Base-by-base conservation (phyloP, 2,797 vertebrate genomes). In the Lacerta agilis region DNA sequence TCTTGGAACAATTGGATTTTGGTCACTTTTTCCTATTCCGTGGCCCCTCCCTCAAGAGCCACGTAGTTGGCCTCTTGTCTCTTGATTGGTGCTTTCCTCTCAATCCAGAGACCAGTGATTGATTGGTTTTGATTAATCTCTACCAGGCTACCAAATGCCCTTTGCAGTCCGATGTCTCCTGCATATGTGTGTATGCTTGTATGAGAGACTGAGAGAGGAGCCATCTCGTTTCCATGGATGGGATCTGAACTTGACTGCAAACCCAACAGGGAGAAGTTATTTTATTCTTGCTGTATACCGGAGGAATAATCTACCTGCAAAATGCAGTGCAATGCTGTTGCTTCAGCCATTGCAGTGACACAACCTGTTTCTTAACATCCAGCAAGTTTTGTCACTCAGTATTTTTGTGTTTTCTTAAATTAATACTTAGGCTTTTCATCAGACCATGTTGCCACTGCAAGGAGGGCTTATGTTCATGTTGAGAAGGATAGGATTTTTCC, bases 1-100 rank as follows among this genome's bases (percentile, higher is more conserved):
- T 89, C 86, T 86, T 13, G 2, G 93, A 94, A 94, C 36, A 92
- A 95, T 94, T 95, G 88, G 1, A 3, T 93, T 95, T 43, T 88
- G 91, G 91, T 95, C 94, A 94, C 92, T 94, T 96, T 96, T 95
- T 95, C 93, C 93, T 92, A 86, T 55, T 93, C 94, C 91, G 91
- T 93, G 92, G 92, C 91, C 93, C 87, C 45, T 75, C 36, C 0
- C 87, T 61, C 9, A 23, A 64, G 29, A 85, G 15, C 91, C 0
- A 94, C 83, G 66, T 89, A 79, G 79, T 49, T 13, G 0, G 89
- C 43, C 92, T 86, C 83, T 45, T 81, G 0, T 88, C 90, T 91
- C 88, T 58, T 58, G 92, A 95, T 94, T 94, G 94, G 93, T 1
- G 90, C 93, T 90, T 55, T 36, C 1, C 3, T 93, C 92, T 93